phyloP scores from a whole-genome alignment of 2,797 vertebrate species.

The Morus bassanus region DNA sequence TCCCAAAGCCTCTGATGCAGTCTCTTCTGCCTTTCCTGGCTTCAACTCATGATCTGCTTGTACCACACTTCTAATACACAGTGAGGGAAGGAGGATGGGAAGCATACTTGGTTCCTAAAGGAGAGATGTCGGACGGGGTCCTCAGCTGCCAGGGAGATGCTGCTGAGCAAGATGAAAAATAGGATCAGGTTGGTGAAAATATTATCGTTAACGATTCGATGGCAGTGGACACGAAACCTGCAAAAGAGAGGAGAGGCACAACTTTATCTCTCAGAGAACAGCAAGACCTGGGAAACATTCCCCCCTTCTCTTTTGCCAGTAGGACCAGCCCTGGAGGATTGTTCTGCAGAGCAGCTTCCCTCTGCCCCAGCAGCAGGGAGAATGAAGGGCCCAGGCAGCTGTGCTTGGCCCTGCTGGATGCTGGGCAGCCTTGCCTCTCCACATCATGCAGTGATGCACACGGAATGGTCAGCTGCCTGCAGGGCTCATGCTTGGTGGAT shows the following conservation, averaged over 20 bases:
- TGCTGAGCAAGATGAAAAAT: slow-evolving; percentile 99
- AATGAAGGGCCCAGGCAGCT: background rate
- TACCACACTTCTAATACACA: background rate
- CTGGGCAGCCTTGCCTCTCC: background rate
- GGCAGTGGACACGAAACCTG: slow-evolving; percentile 96
- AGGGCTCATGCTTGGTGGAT: rapidly evolving
- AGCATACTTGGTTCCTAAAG: slow-evolving; percentile 91
- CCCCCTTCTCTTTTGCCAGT: background rate
- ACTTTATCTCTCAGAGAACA: background rate
- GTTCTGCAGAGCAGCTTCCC: background rate
- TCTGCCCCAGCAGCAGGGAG: background rate
- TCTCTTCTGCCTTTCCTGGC: background rate
- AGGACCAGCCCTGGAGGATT: background rate
- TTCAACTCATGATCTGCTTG: background rate
- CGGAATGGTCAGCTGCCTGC: background rate
- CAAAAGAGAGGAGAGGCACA: slow-evolving; percentile 6
- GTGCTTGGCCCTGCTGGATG: background rate
- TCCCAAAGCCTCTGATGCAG: background rate
- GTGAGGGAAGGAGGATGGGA: background rate
- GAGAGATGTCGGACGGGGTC: slow-evolving; percentile 93
- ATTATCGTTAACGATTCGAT: slow-evolving; percentile 97
- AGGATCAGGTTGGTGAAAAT: slow-evolving; percentile 99
- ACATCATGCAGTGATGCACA: background rate
- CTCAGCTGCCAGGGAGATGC: slow-evolving; percentile 96
- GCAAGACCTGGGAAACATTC: background rate